Percentiles rank a stretch among this genome's conserved stretches.
phyloP scores from a whole-genome alignment of 2,888 invertebrate species.

The Ichneumoninae sp. region DNA sequence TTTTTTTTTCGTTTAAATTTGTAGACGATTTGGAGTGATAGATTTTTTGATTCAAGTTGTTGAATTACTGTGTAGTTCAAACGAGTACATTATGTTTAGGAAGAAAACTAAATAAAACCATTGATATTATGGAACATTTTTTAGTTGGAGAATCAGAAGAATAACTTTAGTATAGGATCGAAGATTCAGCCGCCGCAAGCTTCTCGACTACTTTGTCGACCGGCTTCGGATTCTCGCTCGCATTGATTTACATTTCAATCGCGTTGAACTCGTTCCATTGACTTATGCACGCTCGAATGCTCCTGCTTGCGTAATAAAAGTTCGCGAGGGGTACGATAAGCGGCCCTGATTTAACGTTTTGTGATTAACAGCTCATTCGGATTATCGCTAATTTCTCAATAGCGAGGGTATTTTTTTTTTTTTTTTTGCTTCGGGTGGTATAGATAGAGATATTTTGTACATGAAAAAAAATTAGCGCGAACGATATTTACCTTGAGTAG shows the following conservation, averaged over 20 bases:
- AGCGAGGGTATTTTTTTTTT: background rate
- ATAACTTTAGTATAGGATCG: background rate
- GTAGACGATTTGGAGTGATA: too few species aligned
- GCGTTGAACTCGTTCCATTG: conserved; percentile 58
- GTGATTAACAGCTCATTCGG: conserved; percentile 32
- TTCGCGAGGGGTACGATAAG: conserved; percentile 59
- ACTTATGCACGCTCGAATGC: conserved; percentile 49
- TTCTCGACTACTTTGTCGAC: background rate
- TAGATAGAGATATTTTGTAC: background rate
- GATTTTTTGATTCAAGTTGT: too few species aligned
- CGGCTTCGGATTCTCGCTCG: background rate
- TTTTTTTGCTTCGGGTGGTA: background rate
- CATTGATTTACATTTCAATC: conserved; percentile 60
- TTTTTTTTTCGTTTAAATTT: too few species aligned
- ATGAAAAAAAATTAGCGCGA: background rate
- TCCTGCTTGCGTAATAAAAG: conserved; percentile 55
- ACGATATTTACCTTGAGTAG: conserved; percentile 34
- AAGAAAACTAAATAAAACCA: background rate
- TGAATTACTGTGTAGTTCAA: background rate
- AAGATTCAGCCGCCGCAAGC: background rate
- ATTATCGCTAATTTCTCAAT: conserved; percentile 60
- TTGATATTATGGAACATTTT: background rate
- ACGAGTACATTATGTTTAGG: background rate
- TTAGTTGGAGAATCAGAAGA: background rate
- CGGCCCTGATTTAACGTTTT: conserved; percentile 3